Conservation (phyloP, 2,888 invertebrate species). For the Drosophila kambysellisi region DNA sequence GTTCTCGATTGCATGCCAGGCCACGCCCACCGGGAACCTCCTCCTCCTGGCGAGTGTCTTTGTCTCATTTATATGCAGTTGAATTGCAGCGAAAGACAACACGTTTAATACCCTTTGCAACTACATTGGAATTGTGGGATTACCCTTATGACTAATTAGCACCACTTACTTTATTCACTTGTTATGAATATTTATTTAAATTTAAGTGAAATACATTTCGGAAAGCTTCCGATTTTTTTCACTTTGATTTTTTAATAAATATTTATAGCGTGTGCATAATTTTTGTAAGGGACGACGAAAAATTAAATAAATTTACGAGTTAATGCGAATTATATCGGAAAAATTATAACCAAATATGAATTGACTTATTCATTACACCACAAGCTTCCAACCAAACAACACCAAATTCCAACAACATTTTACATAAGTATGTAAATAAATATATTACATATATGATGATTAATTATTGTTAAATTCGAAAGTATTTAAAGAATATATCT, state of each 20-base stretch:
- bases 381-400: not conserved
- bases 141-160: slow-evolving; percentile 1
- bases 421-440: not conserved
- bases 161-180: not conserved
- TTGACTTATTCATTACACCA: not conserved
- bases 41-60: not conserved
- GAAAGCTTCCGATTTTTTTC: not conserved
- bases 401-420: not conserved
- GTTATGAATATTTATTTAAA: slow-evolving; percentile 12
- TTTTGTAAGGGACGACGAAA: not conserved
- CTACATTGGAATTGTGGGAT: not conserved
- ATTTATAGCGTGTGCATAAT: not conserved
- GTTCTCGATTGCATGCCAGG: slow-evolving; percentile 45
- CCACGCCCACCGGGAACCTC: slow-evolving; percentile 20
- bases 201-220: not conserved
- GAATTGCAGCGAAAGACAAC: slow-evolving; percentile 10
- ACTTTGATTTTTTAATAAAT: not conserved
- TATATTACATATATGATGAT: not conserved
- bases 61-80: slow-evolving; percentile 11
- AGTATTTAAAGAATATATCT: not conserved
- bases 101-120: slow-evolving; percentile 29
- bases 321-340: not conserved
- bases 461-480: not conserved
- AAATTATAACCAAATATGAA: not conserved
- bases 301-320: not conserved